phyloP scores from a whole-genome alignment of 2,113 vertebrate species.

The Sceloporus undulatus region DNA sequence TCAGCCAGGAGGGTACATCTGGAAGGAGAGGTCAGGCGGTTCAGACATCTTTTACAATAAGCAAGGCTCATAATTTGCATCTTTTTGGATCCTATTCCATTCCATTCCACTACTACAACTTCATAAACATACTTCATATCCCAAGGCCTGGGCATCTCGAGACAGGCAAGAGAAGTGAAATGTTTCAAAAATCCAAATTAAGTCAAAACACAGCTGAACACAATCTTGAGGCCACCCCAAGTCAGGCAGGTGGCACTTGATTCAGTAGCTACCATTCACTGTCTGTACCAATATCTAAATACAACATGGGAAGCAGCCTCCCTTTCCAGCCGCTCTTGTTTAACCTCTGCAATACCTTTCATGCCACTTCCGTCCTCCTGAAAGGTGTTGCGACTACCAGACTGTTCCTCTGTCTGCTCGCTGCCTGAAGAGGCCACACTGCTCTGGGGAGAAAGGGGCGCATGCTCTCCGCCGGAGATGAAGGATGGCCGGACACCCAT shows the following conservation, averaged over 20 bases:
- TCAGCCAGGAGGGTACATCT: conserved; percentile 95
- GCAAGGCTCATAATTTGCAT: too few relatives aligned
- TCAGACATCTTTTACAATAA: not conserved
- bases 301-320: too few relatives aligned
- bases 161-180: not conserved
- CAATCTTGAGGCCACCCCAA: not conserved
- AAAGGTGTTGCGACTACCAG: conserved; percentile 89
- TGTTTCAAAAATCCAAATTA: not conserved
- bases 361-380: conserved; percentile 95
- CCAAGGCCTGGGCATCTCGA: too few relatives aligned
- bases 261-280: too few relatives aligned
- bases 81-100: too few relatives aligned
- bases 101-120: too few relatives aligned
- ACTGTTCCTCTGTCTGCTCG: conserved; percentile 92
- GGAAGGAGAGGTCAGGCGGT: conserved; percentile 14
- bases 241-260: not conserved
- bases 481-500: conserved; percentile 80
- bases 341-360: conserved; percentile 82
- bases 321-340: too few relatives aligned
- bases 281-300: too few relatives aligned
- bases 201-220: too few relatives aligned
- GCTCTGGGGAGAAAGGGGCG: conserved; percentile 94
- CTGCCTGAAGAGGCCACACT: conserved; percentile 95
- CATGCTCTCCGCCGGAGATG: conserved; percentile 84
- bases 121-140: too few relatives aligned